Evolutionary conservation across 2,888 invertebrate species (phyloP).

Genomic region (Cephus pygmeus): DNA sequence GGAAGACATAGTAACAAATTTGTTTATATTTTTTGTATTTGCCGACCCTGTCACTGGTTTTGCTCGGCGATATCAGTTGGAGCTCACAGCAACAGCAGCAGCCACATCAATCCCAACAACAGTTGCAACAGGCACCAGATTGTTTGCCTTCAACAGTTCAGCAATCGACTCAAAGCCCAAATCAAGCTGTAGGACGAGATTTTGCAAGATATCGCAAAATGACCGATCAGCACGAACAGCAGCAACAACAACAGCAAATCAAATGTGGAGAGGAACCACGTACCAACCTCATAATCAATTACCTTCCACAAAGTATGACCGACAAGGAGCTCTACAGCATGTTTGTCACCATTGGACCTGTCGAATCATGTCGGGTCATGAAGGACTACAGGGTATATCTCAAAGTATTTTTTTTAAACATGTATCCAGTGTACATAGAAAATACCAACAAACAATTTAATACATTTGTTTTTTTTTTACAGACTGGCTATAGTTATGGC

Average conservation of each 20-base stretch:
- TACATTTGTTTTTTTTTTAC: slow-evolving; percentile 37
- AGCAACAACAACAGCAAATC: slow-evolving; percentile 41
- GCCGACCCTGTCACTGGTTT: slow-evolving; percentile 60
- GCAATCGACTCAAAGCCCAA: slow-evolving; percentile 3
- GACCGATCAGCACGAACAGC: slow-evolving; percentile 60
- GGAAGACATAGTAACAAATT: slow-evolving; percentile 62
- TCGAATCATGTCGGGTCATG: slow-evolving; percentile 93
- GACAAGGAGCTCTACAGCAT: slow-evolving; percentile 90
- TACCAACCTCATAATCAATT: slow-evolving; percentile 95
- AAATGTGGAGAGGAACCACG: slow-evolving; percentile 60
- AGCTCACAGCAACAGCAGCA: slow-evolving; percentile 39
- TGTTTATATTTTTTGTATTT: slow-evolving; percentile 67
- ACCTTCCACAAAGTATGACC: slow-evolving; percentile 92
- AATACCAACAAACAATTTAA: slow-evolving; percentile 3
- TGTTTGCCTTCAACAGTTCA: too few species aligned
- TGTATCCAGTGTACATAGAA: slow-evolving; percentile 9
- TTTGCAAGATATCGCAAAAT: slow-evolving; percentile 48
- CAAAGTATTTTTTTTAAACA: slow-evolving; percentile 1
- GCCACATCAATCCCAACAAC: slow-evolving; percentile 6
- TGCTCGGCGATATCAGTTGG: slow-evolving; percentile 60
- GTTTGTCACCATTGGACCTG: slow-evolving; percentile 88
- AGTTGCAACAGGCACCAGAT: too few species aligned
- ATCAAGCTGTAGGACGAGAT: slow-evolving; percentile 33
- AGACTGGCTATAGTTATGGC: slow-evolving; percentile 96
- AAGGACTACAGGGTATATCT: slow-evolving; percentile 82